phyloP scores from a whole-genome alignment of 2,113 vertebrate genomes.

The Ammodytes marinus region DNA sequence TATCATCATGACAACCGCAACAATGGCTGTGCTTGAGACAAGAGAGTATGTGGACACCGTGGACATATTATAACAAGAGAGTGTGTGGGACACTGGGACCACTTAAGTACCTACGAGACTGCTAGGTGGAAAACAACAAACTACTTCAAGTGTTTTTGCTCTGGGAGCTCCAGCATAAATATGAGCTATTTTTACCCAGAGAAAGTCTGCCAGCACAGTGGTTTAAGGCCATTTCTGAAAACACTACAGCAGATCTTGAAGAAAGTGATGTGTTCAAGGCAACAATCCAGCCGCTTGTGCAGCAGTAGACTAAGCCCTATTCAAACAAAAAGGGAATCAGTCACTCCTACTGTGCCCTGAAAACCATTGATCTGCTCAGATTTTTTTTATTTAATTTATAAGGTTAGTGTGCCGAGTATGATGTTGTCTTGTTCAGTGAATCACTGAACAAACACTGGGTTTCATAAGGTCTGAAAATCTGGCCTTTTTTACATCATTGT shows the following conservation, averaged over 20 bases:
- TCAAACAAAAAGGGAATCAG: constrained; percentile 11
- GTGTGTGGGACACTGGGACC: constrained; percentile 62
- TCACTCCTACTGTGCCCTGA: not conserved
- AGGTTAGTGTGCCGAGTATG: not conserved
- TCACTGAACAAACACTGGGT: not conserved
- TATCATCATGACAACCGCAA: constrained; percentile 71
- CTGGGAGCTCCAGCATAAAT: constrained; percentile 59
- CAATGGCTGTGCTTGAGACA: constrained; percentile 62
- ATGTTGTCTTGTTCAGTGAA: constrained; percentile 7
- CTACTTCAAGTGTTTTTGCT: constrained; percentile 66
- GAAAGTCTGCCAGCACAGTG: constrained; percentile 29
- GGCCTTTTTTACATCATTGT: too few relatives aligned
- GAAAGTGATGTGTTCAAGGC: constrained; percentile 28
- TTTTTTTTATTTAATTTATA: too few relatives aligned
- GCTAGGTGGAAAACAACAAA: constrained; percentile 53
- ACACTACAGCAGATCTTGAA: constrained; percentile 20
- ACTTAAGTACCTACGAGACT: constrained; percentile 61
- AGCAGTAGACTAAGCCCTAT: not conserved
- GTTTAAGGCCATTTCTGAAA: constrained; percentile 19
- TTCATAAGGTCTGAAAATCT: not conserved
- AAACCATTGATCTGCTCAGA: not conserved
- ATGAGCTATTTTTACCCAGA: constrained; percentile 39
- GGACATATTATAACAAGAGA: constrained; percentile 22
- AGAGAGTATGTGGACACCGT: constrained; percentile 41
- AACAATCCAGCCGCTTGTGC: constrained; percentile 24